Evolutionary conservation across 2,888 invertebrate species (phyloP).

Genomic region (Noctuana brunneofusca): DNA sequence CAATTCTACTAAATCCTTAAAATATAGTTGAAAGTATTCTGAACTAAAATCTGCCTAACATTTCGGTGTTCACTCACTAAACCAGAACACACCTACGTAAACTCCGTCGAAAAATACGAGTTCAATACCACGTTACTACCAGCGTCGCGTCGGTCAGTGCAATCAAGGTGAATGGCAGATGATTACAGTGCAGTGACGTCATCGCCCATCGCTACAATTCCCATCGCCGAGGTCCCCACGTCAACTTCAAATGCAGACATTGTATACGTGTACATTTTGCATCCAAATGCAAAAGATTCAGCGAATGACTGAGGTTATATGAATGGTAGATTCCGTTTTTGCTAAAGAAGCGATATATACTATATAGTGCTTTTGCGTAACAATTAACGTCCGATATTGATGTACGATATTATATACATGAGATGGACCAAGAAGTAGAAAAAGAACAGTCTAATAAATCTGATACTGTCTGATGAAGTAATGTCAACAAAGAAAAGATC

Average conservation of each 20-base stretch:
- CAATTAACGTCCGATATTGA: too few species aligned
- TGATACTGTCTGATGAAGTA: too few species aligned
- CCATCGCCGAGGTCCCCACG: constrained; percentile 1
- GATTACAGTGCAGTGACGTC: constrained; percentile 36
- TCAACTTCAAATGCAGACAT: constrained; percentile 48
- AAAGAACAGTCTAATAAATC: too few species aligned
- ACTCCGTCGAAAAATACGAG: constrained; percentile 38
- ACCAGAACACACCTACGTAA: too few species aligned
- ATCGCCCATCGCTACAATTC: constrained; percentile 18
- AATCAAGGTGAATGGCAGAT: constrained; percentile 41
- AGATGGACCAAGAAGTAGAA: too few species aligned
- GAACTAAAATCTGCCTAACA: not conserved
- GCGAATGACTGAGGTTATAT: not conserved
- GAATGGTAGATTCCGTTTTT: not conserved
- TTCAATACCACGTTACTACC: constrained; percentile 56
- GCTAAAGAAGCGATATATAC: too few species aligned
- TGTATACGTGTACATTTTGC: constrained; percentile 28
- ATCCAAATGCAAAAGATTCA: not conserved
- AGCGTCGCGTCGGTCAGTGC: constrained; percentile 36
- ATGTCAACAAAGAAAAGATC: too few species aligned
- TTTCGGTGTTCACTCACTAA: too few species aligned
- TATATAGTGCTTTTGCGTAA: too few species aligned
- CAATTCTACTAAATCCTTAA: too few species aligned
- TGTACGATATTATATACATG: too few species aligned
- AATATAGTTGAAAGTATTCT: too few species aligned